A percentile compares a stretch with the other conserved stretches of the same genome.
Conservation (phyloP, 2,113 vertebrate species). For the Siniperca knerii region DNA sequence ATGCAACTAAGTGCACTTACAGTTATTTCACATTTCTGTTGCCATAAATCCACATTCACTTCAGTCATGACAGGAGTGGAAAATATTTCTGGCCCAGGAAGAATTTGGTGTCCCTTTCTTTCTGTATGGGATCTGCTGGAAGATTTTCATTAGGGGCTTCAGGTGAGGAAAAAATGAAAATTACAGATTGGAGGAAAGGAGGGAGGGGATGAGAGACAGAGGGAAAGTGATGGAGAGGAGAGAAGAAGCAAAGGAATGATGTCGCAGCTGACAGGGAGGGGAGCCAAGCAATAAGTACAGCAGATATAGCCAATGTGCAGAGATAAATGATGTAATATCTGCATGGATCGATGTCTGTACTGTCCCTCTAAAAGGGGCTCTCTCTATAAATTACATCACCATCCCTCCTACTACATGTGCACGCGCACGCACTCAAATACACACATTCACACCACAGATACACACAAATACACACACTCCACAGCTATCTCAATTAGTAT, state of each 20-base stretch:
- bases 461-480: conserved; percentile 48
- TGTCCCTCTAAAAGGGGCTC: conserved; percentile 67
- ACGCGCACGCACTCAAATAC: conserved; percentile 5
- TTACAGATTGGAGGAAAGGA: conserved; percentile 47
- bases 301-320: conserved; percentile 68
- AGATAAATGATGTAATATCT: conserved; percentile 80
- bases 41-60: conserved; percentile 70
- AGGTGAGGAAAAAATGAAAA: conserved; percentile 41
- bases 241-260: conserved; percentile 44
- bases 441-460: conserved; percentile 16
- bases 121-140: conserved; percentile 41
- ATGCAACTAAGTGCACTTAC: conserved; percentile 80
- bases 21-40: conserved; percentile 76
- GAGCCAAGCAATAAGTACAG: conserved; percentile 74
- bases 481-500: conserved; percentile 63
- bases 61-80: conserved; percentile 50
- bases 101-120: conserved; percentile 46
- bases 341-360: conserved; percentile 78
- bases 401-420: not conserved
- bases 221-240: conserved; percentile 51
- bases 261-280: conserved; percentile 64
- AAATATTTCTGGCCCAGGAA: conserved; percentile 57
- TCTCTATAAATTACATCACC: conserved; percentile 67
- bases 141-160: conserved; percentile 59
- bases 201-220: conserved; percentile 35